These are phyloP conservation scores for Marmota monax DNA, from an alignment of 2,113 vertebrate species.

Conservation along the genomic window DNA sequence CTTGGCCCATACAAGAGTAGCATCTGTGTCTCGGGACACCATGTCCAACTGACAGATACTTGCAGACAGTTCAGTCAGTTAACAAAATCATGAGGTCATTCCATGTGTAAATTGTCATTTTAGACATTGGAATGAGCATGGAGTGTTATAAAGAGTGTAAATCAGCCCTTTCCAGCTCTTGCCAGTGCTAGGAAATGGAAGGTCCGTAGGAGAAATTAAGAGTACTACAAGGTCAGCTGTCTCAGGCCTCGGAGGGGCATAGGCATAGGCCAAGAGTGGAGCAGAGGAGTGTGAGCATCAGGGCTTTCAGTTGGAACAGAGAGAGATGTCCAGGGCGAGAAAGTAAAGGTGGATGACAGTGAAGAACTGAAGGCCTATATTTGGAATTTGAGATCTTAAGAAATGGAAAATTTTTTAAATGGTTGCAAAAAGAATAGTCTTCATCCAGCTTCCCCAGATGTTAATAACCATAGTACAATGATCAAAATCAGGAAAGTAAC, in stretches of 20 bases:
- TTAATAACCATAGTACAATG: background rate
- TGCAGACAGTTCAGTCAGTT: background rate
- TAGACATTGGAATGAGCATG: background rate
- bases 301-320: background rate
- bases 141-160: background rate
- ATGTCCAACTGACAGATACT: background rate
- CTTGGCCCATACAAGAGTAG: background rate
- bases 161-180: background rate
- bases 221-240: background rate
- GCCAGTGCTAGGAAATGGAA: background rate
- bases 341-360: background rate
- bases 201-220: background rate
- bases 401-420: background rate
- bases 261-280: background rate
- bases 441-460: background rate
- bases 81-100: background rate
- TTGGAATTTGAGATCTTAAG: background rate
- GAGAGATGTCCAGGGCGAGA: background rate
- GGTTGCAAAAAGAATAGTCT: background rate
- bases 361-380: background rate
- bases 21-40: slow-evolving; percentile 21
- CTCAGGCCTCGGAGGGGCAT: background rate
- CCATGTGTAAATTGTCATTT: background rate
- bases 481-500: background rate
- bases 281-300: background rate